Base-by-base conservation (phyloP, 2,888 invertebrate genomes). In the Nymphalis polychloros region DNA sequence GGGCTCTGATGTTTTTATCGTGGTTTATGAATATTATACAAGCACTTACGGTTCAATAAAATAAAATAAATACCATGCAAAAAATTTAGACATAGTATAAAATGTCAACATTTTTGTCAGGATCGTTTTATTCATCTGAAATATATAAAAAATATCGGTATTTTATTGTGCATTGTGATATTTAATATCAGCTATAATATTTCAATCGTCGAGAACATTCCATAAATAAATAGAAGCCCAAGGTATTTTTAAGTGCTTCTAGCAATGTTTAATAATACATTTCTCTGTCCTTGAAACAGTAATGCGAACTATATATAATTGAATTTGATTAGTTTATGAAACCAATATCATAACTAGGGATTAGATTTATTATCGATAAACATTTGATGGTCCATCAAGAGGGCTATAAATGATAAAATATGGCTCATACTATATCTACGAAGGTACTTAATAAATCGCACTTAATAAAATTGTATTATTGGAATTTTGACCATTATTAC, bases 271-370 rank as follows among this genome's bases (percentile, higher is more conserved):
- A 23, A 23, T 52, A 52, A 27, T 62, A 57, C 47, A 52, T 64
- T 53, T 53, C 49, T 63, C 35, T 59, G 67, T 47, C 67, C 50
- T 59, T 59, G 63, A 59, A 41, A 70, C 70, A 69, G 66, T 71
- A 74, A 69, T 64, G 63, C 60, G 64, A 64, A 68, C 67, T 72
- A 59, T 20, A 52, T 68, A 60, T 74, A 70, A 68, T 70, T 68
- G 66, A 71, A 72, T 74, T 69, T 72, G 73, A 74, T 74, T 73
- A 69, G 72, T 64, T 72, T 73, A 72, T 71, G 74, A 75, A 73
- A 71, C 71, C 73, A 72, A 70, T 71, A 71, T 75, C 68, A 65
- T 67, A 74, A 72, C 67, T 70, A 71, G 70, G 62, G 72, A 67
- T 71, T 72, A 71, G 73, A 73, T 73, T 73, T 72, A 75, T 63